Evolutionary conservation across 2,113 vertebrate genomes (phyloP), one percentile per base, ranked within the genome.

Genomic region (Saccopteryx bilineata): DNA sequence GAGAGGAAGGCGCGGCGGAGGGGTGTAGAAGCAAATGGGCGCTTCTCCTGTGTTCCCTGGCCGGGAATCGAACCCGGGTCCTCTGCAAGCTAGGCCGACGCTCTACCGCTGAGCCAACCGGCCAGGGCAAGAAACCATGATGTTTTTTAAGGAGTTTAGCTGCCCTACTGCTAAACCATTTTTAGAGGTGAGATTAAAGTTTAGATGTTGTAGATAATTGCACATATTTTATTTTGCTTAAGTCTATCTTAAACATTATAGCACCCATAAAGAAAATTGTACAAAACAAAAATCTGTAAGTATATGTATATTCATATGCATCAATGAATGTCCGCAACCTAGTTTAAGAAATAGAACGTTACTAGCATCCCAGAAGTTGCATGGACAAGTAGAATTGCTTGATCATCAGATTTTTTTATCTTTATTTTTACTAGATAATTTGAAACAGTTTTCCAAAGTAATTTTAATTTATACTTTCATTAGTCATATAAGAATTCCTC

Each of bases 211-310:
- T 92, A 65, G 46, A 60, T 80, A 74, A 46, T 80, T 94, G 91
- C 21, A 90, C 31, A 17, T 80, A 94, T 24, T 94, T 91, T 63
- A 3, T 95, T 96, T 96, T 71, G 8, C 48, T 88, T 46, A 94
- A 56, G 65, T 79, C 9, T 93, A 23, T 21, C 19, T 95, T 95
- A 82, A 96, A n/a, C 52, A 8, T 76, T 50, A 19, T 81, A 68
- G 39, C 39, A 93, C 52, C 61, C 31, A 58, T 83, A 56, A 93
- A 95, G 68, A 93, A 83, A 83, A 90, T 19, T 71, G 9, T 28
- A 68, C 18, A 79, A 87, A 79, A 78, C n/a, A 78, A 88, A 84
- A 81, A 52, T 46, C 58, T 68, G 7, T 5, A 80, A 14, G 18
- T 82, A 48, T 9, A 19, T 63, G 66, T 52, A 61, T 88, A 78